Conservation (phyloP, 1,140 invertebrate genomes). For the Adelges cooleyi region DNA sequence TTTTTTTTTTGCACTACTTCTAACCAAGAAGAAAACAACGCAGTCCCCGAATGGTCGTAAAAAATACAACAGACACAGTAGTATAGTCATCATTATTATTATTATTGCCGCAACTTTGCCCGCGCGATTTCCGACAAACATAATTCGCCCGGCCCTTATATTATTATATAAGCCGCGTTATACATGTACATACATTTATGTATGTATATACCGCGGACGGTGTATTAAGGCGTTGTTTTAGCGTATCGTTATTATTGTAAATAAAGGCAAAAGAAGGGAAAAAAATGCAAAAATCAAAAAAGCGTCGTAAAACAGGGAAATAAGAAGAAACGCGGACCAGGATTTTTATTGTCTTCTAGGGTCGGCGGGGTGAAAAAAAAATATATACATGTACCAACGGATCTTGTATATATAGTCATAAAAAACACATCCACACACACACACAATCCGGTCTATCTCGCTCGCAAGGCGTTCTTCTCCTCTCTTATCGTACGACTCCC, state of each 20-base stretch:
- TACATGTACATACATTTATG: no score
- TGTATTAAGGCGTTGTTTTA: constrained; percentile 1
- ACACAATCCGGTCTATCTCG: background rate
- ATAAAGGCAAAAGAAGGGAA: no score
- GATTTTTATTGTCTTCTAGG: constrained; percentile 11
- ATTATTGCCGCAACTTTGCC: background rate
- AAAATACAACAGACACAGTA: background rate
- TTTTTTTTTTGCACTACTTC: no score
- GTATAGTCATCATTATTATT: no score
- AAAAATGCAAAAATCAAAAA: constrained; percentile 27
- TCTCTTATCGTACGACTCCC: constrained; percentile 17
- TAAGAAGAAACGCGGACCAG: background rate
- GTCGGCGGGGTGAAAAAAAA: background rate
- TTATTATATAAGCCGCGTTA: no score
- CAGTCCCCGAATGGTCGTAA: constrained; percentile 11
- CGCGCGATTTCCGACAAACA: background rate
- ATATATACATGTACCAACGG: no score
- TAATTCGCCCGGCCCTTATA: background rate
- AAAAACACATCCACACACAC: no score
- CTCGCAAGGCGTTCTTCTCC: background rate
- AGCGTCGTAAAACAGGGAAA: background rate
- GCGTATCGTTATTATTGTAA: background rate
- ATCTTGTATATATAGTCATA: no score
- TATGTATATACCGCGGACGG: background rate
- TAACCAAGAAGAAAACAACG: no score